A percentile compares a stretch with the other conserved stretches of the same genome.
Conservation (phyloP, 2,888 invertebrate genomes). For the Oconnorella tubifera region DNA sequence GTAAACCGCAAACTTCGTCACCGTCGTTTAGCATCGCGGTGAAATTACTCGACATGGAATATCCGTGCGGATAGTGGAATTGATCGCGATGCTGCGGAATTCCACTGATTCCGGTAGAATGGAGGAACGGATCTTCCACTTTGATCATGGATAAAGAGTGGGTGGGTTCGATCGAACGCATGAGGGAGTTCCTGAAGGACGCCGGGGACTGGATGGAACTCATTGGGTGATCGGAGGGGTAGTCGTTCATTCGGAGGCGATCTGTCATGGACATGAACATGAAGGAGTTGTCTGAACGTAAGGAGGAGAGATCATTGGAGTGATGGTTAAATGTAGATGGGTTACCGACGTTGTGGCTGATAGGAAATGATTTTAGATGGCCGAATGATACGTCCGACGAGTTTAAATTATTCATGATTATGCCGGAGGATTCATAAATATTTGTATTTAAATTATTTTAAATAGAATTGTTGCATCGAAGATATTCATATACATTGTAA, state of each 20-base stretch:
- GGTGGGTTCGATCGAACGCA: too few relatives aligned
- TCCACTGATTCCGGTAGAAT: neutral
- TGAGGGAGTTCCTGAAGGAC: too few relatives aligned
- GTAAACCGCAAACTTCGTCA: conserved; percentile 3
- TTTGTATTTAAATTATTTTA: too few relatives aligned
- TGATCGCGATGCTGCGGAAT: neutral
- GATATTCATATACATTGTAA: too few relatives aligned
- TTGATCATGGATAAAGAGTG: neutral
- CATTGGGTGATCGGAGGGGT: neutral
- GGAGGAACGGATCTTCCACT: neutral
- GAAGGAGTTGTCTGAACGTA: too few relatives aligned
- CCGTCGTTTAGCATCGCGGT: neutral
- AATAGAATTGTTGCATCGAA: too few relatives aligned
- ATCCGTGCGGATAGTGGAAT: neutral
- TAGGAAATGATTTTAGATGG: neutral
- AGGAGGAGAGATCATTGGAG: neutral
- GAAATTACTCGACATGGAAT: neutral
- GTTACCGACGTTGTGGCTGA: neutral
- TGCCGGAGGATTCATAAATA: too few relatives aligned
- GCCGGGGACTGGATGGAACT: neutral
- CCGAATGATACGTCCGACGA: neutral
- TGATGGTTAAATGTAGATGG: neutral
- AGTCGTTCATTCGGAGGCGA: neutral
- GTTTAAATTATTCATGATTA: neutral
- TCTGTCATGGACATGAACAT: too few relatives aligned